A percentile compares a stretch with the other conserved stretches of the same genome.
These are phyloP conservation scores for Mirounga angustirostris DNA, from an alignment of 2,113 vertebrate genomes.

Conservation along the genomic window DNA sequence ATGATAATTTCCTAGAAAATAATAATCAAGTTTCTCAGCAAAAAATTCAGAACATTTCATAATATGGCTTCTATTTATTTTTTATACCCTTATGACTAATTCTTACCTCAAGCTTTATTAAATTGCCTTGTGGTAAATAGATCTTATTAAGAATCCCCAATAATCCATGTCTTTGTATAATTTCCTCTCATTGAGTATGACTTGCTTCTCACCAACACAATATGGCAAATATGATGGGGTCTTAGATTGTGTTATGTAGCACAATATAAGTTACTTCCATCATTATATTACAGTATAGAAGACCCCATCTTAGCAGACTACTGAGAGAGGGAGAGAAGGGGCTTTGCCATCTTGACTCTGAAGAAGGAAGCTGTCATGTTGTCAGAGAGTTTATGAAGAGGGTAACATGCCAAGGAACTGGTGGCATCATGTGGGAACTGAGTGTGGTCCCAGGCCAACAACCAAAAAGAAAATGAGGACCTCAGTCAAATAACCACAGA, in stretches of 20 bases:
- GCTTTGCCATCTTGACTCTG: neutral
- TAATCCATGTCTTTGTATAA: neutral
- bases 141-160: neutral
- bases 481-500: neutral
- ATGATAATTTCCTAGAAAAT: neutral
- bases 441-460: neutral
- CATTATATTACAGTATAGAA: neutral
- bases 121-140: neutral
- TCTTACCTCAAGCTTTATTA: neutral
- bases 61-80: neutral
- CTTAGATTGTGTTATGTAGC: neutral
- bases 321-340: neutral
- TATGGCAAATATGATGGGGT: neutral
- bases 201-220: neutral
- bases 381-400: neutral
- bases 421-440: neutral
- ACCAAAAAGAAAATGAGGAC: neutral
- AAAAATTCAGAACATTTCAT: neutral
- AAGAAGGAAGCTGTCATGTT: neutral
- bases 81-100: neutral
- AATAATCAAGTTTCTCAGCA: neutral
- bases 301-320: neutral
- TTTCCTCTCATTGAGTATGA: neutral
- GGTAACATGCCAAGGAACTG: neutral
- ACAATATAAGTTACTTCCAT: neutral